Base-by-base conservation (phyloP, 2,113 vertebrate genomes). In the Antechinus stuartii region DNA sequence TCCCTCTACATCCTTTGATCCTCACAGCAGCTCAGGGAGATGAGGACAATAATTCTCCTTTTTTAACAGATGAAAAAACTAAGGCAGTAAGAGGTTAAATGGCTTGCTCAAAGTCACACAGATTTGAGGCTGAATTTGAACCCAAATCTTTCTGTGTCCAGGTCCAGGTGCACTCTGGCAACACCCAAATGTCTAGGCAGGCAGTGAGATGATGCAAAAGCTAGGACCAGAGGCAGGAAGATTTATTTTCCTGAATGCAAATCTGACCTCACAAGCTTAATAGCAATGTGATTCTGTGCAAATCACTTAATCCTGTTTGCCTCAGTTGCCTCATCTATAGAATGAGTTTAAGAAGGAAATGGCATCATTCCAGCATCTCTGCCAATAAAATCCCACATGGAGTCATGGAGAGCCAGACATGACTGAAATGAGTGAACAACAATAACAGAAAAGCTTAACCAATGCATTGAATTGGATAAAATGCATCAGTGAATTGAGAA, bases 131-230 rank as follows among this genome's bases (percentile, higher is more conserved):
- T 1, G 35, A 2, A 68, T 84, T 84, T 84, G 1, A 84, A 42
- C n/a, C 22, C 68, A 42, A 19, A 16, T n/a, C 30, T 76, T 76
- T 76, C 35, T 42, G n/a, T 42, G 14, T 42, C n/a, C 35, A n/a
- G 30, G 12, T n/a, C 30, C 30, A 35, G 30, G 30, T 76, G 1
- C 35, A 7, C 26, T 84, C 3, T 84, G 14, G 68, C 5, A 22
- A 0, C 6, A 84, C 16, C 16, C 42, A 2, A 0, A 1, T 84
- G 5, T 0, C 30, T 5, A n/a, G 30, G 11, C 8, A 19, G 11
- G 35, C 14, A n/a, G 26, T 16, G 11, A 61, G 10, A 11, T 61
- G 11, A 27, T 27, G 8, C 27, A 30, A 12, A 0, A 30, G 10
- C 30, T 68, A 68, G 27, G 0, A 27, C 10, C 30, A 3, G 57